Evolutionary conservation across 2,888 invertebrate species (phyloP).

Genomic region (Diarsia dahlii): DNA sequence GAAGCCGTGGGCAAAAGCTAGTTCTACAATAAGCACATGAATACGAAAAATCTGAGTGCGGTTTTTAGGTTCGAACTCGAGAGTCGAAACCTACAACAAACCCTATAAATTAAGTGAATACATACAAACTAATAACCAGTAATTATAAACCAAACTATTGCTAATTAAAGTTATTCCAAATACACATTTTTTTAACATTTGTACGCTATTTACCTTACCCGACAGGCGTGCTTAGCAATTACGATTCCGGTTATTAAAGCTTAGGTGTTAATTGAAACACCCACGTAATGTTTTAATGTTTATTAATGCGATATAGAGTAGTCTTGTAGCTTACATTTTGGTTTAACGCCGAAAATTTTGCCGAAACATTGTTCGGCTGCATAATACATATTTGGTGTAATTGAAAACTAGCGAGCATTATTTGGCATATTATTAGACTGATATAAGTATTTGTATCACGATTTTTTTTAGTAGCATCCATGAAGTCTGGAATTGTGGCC

Average conservation of each 20-base stretch:
- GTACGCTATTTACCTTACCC: conserved; percentile 24
- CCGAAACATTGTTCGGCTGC: conserved; percentile 13
- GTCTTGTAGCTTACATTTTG: conserved; percentile 15
- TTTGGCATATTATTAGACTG: background rate
- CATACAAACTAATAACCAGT: too few species aligned
- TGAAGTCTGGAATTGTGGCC: too few species aligned
- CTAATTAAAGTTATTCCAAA: conserved; percentile 38
- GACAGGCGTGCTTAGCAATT: conserved; percentile 38
- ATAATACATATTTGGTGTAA: background rate
- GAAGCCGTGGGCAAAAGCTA: too few species aligned
- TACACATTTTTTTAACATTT: conserved; percentile 38
- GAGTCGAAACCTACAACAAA: too few species aligned
- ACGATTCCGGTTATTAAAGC: conserved; percentile 47
- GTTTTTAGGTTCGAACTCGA: too few species aligned
- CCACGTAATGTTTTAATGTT: conserved; percentile 50
- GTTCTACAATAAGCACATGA: too few species aligned
- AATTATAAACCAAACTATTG: too few species aligned
- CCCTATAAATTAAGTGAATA: too few species aligned
- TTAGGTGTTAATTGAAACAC: conserved; percentile 65
- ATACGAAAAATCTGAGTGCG: too few species aligned
- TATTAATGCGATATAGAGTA: conserved; percentile 36
- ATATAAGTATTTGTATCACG: too few species aligned
- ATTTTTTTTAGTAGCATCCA: too few species aligned
- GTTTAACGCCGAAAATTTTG: conserved; percentile 4
- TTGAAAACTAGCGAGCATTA: conserved; percentile 4